phyloP scores from a whole-genome alignment of 2,797 vertebrate genomes.

The Channallabes apus region DNA sequence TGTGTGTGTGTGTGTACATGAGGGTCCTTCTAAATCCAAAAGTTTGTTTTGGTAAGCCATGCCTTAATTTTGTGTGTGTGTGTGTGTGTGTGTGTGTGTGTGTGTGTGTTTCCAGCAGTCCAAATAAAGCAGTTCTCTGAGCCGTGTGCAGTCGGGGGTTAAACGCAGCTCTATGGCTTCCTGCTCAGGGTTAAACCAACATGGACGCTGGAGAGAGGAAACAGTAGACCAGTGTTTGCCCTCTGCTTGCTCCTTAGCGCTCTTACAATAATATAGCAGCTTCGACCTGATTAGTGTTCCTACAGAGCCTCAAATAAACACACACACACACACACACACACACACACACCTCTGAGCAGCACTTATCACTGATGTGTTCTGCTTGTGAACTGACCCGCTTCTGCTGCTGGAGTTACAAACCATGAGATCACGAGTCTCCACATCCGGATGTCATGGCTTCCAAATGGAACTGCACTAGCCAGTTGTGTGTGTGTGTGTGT shows the following conservation, averaged over 20 bases:
- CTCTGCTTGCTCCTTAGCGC: constrained; percentile 41
- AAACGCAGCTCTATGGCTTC: constrained; percentile 63
- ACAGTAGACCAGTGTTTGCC: constrained; percentile 62
- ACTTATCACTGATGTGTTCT: constrained; percentile 47
- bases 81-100: constrained; percentile 8
- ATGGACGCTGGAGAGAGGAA: constrained; percentile 60
- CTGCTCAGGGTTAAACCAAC: constrained; percentile 67
- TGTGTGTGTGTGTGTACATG: no score
- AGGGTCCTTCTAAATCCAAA: no score
- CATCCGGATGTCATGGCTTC: not conserved
- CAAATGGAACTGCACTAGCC: not conserved
- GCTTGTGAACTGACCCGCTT: not conserved
- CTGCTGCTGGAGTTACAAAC: not conserved
- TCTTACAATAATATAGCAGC: constrained; percentile 54
- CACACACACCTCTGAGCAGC: constrained; percentile 30
- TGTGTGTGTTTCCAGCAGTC: constrained; percentile 45
- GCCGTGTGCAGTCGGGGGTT: constrained; percentile 53
- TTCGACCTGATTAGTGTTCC: constrained; percentile 52
- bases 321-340: constrained; percentile 27
- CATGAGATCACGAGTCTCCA: not conserved
- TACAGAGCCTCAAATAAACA: constrained; percentile 53
- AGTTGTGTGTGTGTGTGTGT: not conserved
- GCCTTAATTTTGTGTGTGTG: constrained; percentile 22
- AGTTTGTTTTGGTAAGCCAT: no score
- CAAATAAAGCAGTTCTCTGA: constrained; percentile 59